Evolutionary conservation across 2,797 vertebrate species (phyloP), one percentile per base, ranked within the genome.

Genomic region (Chromobotia macracanthus): DNA sequence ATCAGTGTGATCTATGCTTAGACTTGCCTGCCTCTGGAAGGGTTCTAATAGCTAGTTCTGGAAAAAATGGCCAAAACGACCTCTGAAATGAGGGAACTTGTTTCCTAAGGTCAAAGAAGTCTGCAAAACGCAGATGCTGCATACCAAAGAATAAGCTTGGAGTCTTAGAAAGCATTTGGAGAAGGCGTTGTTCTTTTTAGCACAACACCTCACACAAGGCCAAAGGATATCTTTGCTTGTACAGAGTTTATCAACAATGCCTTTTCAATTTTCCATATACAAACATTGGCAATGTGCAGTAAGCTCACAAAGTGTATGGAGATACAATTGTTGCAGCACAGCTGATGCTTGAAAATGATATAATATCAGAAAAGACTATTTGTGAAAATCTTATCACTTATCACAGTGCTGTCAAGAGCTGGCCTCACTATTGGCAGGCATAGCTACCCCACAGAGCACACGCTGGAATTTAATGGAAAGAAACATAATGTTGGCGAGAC

Each of bases 381-480:
- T 25, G 12, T 67, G 46, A 78, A 35, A 66, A 69, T 35, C 25
- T 55, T 70, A 66, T 66, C 75, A 72, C 15, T 53, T 79, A 75
- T 79, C 53, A 23, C 31, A 55, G 53, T 13, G 12, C 65, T 38
- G n/a, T 61, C 6, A 23, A 81, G 83, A 76, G 51, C 35, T 0
- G 16, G 64, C 31, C 60, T 55, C 35, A 56, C 16, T 53, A 19
- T 67, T 67, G 28, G 75, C 73, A 70, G 51, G 38, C 67, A 7
- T 44, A 65, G 23, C 28, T 1, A 72, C 71, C 79, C 28, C 21
- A 50, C 16, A 3, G 23, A 60, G 73, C 56, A 65, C 51, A 9
- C 13, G 31, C 48, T 80, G 71, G 82, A 82, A 72, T 86, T 78
- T 77, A 82, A 65, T 82, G 80, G 82, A 86, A 81, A 74, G 80